Percentiles rank a stretch among this genome's conserved stretches.
Conservation (phyloP, 2,888 invertebrate species). For the Pachydiplax longipennis region DNA sequence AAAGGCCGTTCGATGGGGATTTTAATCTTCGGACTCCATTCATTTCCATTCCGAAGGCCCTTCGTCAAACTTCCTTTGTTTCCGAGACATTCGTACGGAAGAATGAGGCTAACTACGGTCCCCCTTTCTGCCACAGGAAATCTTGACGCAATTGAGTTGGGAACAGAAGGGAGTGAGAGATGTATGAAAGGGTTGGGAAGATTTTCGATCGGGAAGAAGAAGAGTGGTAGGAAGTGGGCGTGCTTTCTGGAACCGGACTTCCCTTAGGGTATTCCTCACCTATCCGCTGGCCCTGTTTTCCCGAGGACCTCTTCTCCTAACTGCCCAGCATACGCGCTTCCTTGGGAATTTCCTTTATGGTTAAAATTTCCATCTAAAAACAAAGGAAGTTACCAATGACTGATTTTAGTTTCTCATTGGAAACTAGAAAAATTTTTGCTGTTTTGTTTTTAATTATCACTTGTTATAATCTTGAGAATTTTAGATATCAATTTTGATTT, state of each 20-base stretch:
- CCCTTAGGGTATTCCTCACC: not conserved
- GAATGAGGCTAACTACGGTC: not conserved
- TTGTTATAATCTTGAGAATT: too few species aligned
- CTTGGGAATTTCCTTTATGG: too few species aligned
- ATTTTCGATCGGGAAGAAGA: not conserved
- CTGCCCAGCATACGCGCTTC: too few species aligned
- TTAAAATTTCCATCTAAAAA: too few species aligned
- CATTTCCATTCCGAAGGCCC: not conserved
- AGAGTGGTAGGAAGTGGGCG: not conserved
- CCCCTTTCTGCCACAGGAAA: not conserved
- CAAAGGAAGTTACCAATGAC: too few species aligned
- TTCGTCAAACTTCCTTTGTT: not conserved
- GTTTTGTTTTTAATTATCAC: too few species aligned
- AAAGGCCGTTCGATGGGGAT: too few species aligned
- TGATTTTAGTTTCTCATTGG: too few species aligned
- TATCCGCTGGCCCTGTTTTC: not conserved
- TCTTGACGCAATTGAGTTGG: constrained; percentile 32
- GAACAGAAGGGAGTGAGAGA: not conserved
- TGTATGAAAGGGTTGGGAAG: not conserved
- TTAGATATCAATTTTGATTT: too few species aligned
- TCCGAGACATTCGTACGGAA: not conserved
- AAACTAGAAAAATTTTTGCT: too few species aligned
- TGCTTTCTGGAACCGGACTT: not conserved
- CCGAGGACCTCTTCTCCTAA: too few species aligned
- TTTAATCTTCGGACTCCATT: too few species aligned